Conservation (phyloP, 2,113 vertebrate species). For the Vimba vimba region DNA sequence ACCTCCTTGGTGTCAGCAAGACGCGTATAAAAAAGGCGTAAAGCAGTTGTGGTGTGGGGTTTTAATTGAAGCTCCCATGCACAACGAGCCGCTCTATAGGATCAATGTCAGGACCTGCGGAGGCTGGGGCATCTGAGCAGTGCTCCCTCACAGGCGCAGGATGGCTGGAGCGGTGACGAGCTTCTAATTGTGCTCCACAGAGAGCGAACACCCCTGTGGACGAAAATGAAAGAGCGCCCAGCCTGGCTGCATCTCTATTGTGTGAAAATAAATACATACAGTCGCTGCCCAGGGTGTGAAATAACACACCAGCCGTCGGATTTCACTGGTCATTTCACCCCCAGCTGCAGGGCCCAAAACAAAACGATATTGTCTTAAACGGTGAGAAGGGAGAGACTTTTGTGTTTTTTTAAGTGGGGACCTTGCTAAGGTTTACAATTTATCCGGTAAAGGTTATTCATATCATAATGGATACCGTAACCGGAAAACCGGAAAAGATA, state of each 20-base stretch:
- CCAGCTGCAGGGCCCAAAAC: conserved; percentile 67
- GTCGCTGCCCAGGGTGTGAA: conserved; percentile 65
- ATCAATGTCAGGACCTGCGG: conserved; percentile 60
- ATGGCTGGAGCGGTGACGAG: conserved; percentile 50
- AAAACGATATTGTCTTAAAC: conserved; percentile 65
- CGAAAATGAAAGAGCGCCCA: conserved; percentile 56
- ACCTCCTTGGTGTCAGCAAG: conserved; percentile 27
- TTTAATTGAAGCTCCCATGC: conserved; percentile 57
- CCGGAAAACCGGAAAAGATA: neutral
- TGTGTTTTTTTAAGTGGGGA: conserved; percentile 49
- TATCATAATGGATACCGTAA: neutral
- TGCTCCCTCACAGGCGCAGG: conserved; percentile 36
- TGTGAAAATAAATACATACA: conserved; percentile 68
- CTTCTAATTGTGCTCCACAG: conserved; percentile 66
- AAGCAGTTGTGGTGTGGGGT: conserved; percentile 45
- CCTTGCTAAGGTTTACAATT: conserved; percentile 46
- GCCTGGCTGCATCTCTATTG: conserved; percentile 64
- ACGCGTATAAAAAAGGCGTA: conserved; percentile 43
- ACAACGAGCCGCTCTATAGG: conserved; percentile 48
- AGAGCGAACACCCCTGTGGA: conserved; percentile 62
- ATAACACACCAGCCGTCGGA: conserved; percentile 66
- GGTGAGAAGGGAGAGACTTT: conserved; percentile 41
- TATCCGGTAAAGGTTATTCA: conserved; percentile 36
- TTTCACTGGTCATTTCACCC: conserved; percentile 71
- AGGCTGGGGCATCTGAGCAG: conserved; percentile 37